These are phyloP conservation scores for Sinotaia quadrata DNA, from an alignment of 2,888 invertebrate species.

Conservation along the genomic window DNA sequence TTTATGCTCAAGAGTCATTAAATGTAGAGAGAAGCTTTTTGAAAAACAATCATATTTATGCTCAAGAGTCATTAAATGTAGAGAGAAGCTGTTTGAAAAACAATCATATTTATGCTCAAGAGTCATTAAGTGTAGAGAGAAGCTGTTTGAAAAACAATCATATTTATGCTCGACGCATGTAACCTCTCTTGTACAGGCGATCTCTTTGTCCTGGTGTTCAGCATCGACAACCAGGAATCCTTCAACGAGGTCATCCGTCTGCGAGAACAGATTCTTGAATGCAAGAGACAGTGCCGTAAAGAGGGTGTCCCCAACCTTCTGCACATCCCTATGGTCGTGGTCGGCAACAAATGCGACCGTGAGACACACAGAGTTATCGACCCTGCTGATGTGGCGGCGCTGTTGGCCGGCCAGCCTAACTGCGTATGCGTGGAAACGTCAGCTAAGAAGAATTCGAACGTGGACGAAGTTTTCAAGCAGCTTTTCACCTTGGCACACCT, in stretches of 20 bases:
- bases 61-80: too few species aligned
- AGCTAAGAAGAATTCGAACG: conserved; percentile 85
- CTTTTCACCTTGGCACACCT: conserved; percentile 87
- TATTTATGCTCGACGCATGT: too few species aligned
- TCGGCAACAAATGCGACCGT: conserved; percentile 89
- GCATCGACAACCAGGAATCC: conserved; percentile 65
- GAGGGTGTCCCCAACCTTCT: conserved; percentile 72
- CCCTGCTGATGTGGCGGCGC: conserved; percentile 83
- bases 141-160: too few species aligned
- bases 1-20: too few species aligned
- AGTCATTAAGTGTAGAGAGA: too few species aligned
- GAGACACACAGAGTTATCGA: conserved; percentile 82
- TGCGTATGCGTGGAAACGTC: conserved; percentile 88
- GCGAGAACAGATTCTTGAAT: conserved; percentile 66
- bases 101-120: too few species aligned
- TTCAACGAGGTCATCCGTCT: conserved; percentile 67
- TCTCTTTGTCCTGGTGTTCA: conserved; percentile 68
- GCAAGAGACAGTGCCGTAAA: conserved; percentile 69
- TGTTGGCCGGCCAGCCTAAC: conserved; percentile 83
- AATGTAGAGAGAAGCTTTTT: too few species aligned
- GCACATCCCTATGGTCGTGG: conserved; percentile 86
- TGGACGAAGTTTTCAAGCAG: conserved; percentile 88
- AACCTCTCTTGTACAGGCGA: conserved; percentile 79
- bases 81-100: too few species aligned
- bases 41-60: too few species aligned